Evolutionary conservation across 1,140 invertebrate genomes (phyloP).

Genomic region (Cherax destructor): DNA sequence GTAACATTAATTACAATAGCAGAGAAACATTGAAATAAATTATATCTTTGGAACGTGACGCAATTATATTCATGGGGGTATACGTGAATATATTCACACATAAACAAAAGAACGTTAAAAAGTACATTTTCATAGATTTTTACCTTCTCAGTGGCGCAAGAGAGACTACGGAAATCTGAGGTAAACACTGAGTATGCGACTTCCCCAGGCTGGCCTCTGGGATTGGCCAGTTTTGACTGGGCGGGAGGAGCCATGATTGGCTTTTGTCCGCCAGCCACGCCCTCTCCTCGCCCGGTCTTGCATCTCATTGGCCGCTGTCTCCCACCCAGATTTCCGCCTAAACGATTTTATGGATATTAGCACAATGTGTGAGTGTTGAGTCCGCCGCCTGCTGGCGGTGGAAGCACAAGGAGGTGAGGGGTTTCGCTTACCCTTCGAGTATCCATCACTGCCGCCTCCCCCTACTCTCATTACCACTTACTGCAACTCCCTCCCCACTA

Average conservation of each 20-base stretch:
- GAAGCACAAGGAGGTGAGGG: not conserved
- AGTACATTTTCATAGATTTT: not conserved
- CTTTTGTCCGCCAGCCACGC: conserved; percentile 40
- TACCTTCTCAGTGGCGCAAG: conserved; percentile 10
- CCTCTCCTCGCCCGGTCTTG: conserved; percentile 12
- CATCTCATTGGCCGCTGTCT: conserved; percentile 25
- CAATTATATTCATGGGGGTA: not conserved
- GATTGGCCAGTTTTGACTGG: conserved; percentile 12
- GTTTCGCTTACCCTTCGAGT: no score
- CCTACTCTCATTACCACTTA: conserved; percentile 39
- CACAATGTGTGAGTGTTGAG: conserved; percentile 10
- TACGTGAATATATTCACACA: not conserved
- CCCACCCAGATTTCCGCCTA: conserved; percentile 55
- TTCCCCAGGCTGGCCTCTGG: not conserved
- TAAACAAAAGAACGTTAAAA: not conserved
- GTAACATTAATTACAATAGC: no score
- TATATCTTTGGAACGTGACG: no score
- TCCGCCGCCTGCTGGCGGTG: not conserved
- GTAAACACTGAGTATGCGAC: conserved; percentile 46
- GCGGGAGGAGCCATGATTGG: conserved; percentile 63
- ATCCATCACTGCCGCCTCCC: not conserved
- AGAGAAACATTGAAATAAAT: no score
- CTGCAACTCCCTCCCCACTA: conserved; percentile 24
- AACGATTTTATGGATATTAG: conserved; percentile 65
- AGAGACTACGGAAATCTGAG: not conserved